Conservation (phyloP, 2,797 vertebrate species). For the Sebastes paucispinis region DNA sequence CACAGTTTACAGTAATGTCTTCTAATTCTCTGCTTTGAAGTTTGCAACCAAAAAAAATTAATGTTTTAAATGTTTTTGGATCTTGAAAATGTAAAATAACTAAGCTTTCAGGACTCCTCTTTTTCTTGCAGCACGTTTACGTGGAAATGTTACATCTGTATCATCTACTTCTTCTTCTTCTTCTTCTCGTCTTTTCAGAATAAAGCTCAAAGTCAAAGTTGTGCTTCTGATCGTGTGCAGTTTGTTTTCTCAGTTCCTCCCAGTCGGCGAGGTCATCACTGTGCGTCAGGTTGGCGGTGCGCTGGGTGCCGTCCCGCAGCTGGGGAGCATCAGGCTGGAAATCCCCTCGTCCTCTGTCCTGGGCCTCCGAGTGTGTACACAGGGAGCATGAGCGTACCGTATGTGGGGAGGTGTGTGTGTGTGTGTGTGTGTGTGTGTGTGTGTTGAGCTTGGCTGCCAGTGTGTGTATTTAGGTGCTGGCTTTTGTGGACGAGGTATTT, state of each 20-base stretch:
- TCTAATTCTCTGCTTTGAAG: too few species aligned
- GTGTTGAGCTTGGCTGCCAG: conserved; percentile 62
- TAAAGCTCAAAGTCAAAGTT: conserved; percentile 8
- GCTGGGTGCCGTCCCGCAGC: conserved; percentile 61
- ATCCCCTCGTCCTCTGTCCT: conserved; percentile 57
- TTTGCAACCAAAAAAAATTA: too few species aligned
- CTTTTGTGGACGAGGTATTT: conserved; percentile 51
- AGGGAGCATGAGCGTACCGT: not conserved
- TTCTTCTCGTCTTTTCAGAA: too few species aligned
- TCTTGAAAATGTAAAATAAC: too few species aligned
- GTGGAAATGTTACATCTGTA: too few species aligned
- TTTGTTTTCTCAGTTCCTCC: conserved; percentile 54
- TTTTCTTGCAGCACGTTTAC: too few species aligned
- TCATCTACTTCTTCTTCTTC: too few species aligned
- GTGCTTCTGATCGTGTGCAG: conserved; percentile 20
- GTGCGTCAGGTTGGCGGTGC: conserved; percentile 56
- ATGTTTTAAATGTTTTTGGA: too few species aligned
- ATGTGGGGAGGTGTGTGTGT: conserved; percentile 16
- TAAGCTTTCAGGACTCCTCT: too few species aligned
- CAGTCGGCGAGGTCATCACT: conserved; percentile 63
- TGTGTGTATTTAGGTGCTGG: conserved; percentile 71
- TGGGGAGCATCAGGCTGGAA: conserved; percentile 71
- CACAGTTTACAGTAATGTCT: too few species aligned
- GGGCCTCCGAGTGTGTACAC: conserved; percentile 28
- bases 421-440: conserved; percentile 29